Evolutionary conservation across 2,888 invertebrate species (phyloP), one percentile per base, ranked within the genome.

Genomic region (Hesperia comma): DNA sequence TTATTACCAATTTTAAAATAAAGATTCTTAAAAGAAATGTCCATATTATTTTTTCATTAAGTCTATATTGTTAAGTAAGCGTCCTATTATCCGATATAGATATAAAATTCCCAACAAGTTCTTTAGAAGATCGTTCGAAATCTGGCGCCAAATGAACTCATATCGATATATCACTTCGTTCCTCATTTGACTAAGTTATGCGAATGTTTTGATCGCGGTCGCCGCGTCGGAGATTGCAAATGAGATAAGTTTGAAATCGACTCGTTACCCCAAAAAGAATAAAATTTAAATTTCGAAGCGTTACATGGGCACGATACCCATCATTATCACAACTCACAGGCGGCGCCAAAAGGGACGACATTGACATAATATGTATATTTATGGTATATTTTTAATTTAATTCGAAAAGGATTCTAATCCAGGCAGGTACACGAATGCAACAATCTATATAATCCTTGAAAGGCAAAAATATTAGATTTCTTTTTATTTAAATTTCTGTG

Each of bases 161-260:
- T 69, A 69, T 70, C 68, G 58, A 70, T 69, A 69, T 70, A 67
- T 68, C 68, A 68, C 70, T 6, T 62, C 51, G 58, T 58, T 61
- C 58, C 68, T 71, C 63, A 64, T 69, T 67, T 67, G 51, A 63
- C 60, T 71, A 68, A 70, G 68, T 68, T 69, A 70, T 71, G 68
- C 70, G 55, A 68, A 62, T 58, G 61, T 62, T 21, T 43, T 46
- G 32, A 54, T 46, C 15, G n/a, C 8, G 41, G 43, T 63, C 26
- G 15, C 8, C 26, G 32, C 32, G 54, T 56, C 63, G 19, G 54
- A 43, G 63, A 63, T 63, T 37, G 56, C 56, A 49, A 56, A 15
- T 49, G 12, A 56, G 56, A 56, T 63, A 63, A 49, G n/a, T 49
- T 63, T 63, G 33, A 63, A 63, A 63, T 56, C 37, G 63, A 37